Evolutionary conservation across 2,797 vertebrate species (phyloP).

Genomic region (Neosalanx taihuensis): DNA sequence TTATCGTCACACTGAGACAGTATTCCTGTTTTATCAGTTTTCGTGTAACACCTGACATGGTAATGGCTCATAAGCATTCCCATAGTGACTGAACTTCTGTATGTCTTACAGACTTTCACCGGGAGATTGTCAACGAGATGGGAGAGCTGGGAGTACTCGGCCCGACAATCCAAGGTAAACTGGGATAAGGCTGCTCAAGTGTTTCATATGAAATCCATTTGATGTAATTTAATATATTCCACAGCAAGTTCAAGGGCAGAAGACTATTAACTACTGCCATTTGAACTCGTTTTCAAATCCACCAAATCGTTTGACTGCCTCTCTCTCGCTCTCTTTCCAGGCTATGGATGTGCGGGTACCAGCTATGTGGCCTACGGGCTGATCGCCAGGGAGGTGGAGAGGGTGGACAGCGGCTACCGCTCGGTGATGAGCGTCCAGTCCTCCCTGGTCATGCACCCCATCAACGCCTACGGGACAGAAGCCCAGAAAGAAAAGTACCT

Average conservation of each 20-base stretch:
- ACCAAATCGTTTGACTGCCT: not conserved
- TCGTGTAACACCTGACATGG: no score
- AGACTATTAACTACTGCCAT: no score
- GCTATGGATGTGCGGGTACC: conserved; percentile 87
- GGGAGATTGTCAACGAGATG: conserved; percentile 85
- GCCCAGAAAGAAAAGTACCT: conserved; percentile 86
- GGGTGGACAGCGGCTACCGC: conserved; percentile 90
- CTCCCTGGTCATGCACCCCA: conserved; percentile 90
- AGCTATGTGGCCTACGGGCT: conserved; percentile 89
- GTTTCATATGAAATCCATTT: no score
- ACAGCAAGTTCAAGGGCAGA: not conserved
- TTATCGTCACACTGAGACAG: no score
- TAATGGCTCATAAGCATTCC: not conserved
- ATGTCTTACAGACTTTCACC: conserved; percentile 77
- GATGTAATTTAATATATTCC: not conserved
- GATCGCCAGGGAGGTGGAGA: conserved; percentile 86
- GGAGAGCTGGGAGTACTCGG: conserved; percentile 84
- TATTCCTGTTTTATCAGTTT: no score
- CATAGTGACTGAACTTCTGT: not conserved
- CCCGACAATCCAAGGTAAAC: conserved; percentile 84
- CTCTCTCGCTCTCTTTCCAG: conserved; percentile 52
- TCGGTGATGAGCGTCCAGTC: conserved; percentile 93
- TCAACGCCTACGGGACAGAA: conserved; percentile 83
- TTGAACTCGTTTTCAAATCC: no score
- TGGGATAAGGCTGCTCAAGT: no score